These are phyloP conservation scores for Callimorpha dominula DNA, from an alignment of 2,888 invertebrate genomes.

Conservation along the genomic window DNA sequence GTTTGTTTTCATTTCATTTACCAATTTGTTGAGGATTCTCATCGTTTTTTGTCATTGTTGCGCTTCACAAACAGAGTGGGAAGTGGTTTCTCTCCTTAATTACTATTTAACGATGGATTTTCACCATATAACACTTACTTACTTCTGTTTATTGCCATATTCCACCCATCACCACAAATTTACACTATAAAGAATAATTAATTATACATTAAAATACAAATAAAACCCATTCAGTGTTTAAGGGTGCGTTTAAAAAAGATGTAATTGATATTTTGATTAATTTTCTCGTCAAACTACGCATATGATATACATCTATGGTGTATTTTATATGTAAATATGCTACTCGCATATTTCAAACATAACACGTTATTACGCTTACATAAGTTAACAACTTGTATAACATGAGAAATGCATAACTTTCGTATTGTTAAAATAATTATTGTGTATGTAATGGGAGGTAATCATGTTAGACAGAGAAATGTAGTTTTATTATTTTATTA, in stretches of 20 bases:
- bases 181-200: neutral
- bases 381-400: slow-evolving; percentile 12
- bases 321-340: neutral
- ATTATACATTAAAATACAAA: neutral
- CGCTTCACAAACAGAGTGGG: too few species aligned
- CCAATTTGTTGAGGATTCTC: too few species aligned
- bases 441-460: neutral
- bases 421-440: slow-evolving; percentile 9
- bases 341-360: slow-evolving; percentile 1
- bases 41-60: too few species aligned
- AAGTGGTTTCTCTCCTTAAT: too few species aligned
- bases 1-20: too few species aligned
- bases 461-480: neutral
- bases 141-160: neutral
- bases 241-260: slow-evolving; percentile 2
- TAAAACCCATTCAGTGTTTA: slow-evolving; percentile 4
- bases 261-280: neutral
- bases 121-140: neutral
- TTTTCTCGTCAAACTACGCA: neutral
- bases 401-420: slow-evolving; percentile 15
- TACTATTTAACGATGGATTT: neutral
- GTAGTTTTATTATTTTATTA: too few species aligned
- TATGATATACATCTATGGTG: neutral
- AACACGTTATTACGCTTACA: slow-evolving; percentile 13
- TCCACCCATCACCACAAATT: neutral